Base-by-base conservation (phyloP, 2,113 vertebrate genomes). In the Himantopus leucocephalus region DNA sequence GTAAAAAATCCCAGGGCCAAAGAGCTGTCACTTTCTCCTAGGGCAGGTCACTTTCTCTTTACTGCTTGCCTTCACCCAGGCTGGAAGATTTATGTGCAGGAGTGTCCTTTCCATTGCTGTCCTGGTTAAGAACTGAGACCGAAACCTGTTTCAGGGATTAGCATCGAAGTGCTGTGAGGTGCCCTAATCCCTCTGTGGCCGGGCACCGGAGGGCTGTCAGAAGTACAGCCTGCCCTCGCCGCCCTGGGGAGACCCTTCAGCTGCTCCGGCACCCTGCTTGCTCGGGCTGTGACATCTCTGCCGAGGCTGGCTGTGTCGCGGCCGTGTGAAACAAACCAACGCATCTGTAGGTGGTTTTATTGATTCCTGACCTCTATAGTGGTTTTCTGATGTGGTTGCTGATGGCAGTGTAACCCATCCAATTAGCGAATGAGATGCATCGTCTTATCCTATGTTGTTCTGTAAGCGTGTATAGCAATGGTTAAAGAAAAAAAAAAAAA, bases 221-320 rank as follows among this genome's bases (percentile, higher is more conserved):
- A 34, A 26, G 39, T 5, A 2, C n/a, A 8, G 37, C 56, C 3
- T 58, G 8, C 45, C 55, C 32, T 34, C 3, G 11, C 21, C 3
- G 1, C 3, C 3, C 41, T 9, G 43, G 12, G 26, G n/a, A 27
- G 35, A 29, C 0, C 1, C 27, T 32, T 59, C 3, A 3, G 21
- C 84, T 39, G 22, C 73, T 24, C 29, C 8, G 60, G 18, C 68
- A 47, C 26, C 71, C 43, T 58, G 39, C 43, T 53, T 4, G 3
- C 55, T 73, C 6, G 0, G 1, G n/a, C 88, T 83, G 52, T 14
- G 59, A 7, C 39, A 2, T 2, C 48, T 60, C 60, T 74, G 39
- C 50, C 0, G 4, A 35, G 66, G 37, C 55, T 55, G 12, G 11
- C 43, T 6, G 14, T 21, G 60, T 37, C 8, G 1, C 4, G 15